Evolutionary conservation across 2,797 vertebrate genomes (phyloP).

Genomic region (Petrocephalus schoutedeni): DNA sequence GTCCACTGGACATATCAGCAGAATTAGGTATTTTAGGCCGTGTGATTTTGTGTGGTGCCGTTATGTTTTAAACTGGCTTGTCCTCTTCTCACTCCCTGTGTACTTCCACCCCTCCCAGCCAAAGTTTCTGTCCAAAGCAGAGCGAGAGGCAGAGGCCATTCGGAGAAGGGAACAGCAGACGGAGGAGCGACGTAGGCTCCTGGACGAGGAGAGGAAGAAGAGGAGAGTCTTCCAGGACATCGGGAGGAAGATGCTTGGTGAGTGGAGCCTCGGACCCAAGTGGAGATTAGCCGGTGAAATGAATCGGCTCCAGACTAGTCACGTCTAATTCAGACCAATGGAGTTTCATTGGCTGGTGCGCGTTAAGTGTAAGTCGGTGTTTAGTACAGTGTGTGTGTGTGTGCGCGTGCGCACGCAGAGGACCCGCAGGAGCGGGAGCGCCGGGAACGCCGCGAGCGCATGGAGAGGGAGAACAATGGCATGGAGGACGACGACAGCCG

Average conservation of each 20-base stretch:
- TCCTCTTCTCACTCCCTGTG: background rate
- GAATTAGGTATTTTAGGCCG: background rate
- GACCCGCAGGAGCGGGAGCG: slow-evolving; percentile 93
- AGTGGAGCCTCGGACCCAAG: no score
- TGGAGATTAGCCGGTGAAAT: slow-evolving; percentile 24
- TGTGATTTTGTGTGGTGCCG: background rate
- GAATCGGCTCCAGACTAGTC: background rate
- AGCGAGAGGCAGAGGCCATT: slow-evolving; percentile 86
- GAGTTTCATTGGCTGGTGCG: background rate
- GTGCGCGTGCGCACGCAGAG: slow-evolving; percentile 61
- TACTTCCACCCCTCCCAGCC: slow-evolving; percentile 61
- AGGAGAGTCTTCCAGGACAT: slow-evolving; percentile 90
- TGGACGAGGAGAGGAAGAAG: slow-evolving; percentile 90
- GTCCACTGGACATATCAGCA: background rate
- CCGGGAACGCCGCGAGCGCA: slow-evolving; percentile 83
- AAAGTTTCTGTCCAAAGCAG: slow-evolving; percentile 90
- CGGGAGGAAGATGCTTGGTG: slow-evolving; percentile 94
- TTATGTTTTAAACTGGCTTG: background rate
- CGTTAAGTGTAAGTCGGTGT: background rate
- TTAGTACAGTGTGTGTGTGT: background rate
- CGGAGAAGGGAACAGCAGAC: slow-evolving; percentile 79
- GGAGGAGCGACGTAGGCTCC: slow-evolving; percentile 74
- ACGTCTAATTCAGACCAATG: background rate
- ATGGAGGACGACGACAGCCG: slow-evolving; percentile 89
- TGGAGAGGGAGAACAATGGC: slow-evolving; percentile 91